Percentiles rank a stretch among this genome's conserved stretches.
phyloP scores from a whole-genome alignment of 2,888 invertebrate species.

The Psococerastis gibbosa region DNA sequence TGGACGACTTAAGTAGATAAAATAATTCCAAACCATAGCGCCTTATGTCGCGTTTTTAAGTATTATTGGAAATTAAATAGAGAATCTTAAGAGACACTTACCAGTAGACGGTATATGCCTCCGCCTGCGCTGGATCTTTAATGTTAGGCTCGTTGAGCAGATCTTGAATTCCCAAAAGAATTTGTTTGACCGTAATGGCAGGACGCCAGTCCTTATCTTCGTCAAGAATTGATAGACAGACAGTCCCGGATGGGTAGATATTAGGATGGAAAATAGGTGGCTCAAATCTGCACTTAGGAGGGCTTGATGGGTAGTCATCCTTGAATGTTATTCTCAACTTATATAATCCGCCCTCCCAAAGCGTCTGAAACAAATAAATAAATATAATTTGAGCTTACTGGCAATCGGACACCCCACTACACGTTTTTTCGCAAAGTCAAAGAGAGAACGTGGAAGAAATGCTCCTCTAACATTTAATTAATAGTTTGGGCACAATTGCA shows the following conservation, averaged over 20 bases:
- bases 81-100: no score
- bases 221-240: conserved; percentile 86
- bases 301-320: conserved; percentile 97
- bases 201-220: conserved; percentile 99
- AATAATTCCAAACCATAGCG: no score
- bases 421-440: conserved; percentile 4
- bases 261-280: conserved; percentile 98
- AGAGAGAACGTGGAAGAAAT: no score
- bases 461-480: no score
- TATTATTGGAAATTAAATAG: no score
- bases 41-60: no score
- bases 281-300: conserved; percentile 98
- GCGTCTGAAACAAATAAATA: conserved; percentile 39
- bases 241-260: conserved; percentile 90
- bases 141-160: conserved; percentile 93
- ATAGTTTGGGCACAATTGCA: no score
- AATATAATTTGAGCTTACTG: background rate
- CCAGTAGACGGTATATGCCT: conserved; percentile 96
- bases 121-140: conserved; percentile 97
- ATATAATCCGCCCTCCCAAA: conserved; percentile 96
- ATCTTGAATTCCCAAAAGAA: conserved; percentile 93
- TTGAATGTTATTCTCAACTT: conserved; percentile 97
- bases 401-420: no score
- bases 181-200: conserved; percentile 96
- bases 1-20: no score